Evolutionary conservation across 2,797 vertebrate species (phyloP).

Genomic region (Rhinella marina): DNA sequence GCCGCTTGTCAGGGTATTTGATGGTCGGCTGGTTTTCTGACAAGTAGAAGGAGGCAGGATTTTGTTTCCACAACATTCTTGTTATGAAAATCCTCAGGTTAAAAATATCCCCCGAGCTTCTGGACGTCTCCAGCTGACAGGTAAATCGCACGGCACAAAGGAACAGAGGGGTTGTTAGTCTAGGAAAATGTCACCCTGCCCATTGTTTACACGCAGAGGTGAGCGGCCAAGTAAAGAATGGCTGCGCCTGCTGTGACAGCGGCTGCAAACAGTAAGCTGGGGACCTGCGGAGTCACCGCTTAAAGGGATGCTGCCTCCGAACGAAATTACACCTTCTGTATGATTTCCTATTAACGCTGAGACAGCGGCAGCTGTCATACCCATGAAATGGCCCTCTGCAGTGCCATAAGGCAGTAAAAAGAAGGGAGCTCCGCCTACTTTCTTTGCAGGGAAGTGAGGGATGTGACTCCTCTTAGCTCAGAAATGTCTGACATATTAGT

Average conservation of each 20-base stretch:
- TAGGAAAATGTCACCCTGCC: slow-evolving; percentile 5
- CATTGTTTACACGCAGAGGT: neutral
- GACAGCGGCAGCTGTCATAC: neutral
- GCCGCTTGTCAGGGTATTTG: slow-evolving; percentile 16
- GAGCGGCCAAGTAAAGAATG: neutral
- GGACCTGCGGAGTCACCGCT: neutral
- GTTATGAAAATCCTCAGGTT: slow-evolving; percentile 31
- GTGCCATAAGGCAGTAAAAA: neutral
- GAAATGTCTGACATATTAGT: too few relatives aligned
- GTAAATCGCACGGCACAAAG: neutral
- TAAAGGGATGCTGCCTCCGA: neutral
- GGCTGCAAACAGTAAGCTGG: neutral
- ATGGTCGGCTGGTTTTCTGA: slow-evolving; percentile 29
- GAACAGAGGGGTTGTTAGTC: neutral
- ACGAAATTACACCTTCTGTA: neutral
- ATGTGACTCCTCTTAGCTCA: too few relatives aligned
- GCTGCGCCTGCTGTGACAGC: neutral
- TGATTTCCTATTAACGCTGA: neutral
- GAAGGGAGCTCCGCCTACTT: neutral
- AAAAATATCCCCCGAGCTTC: slow-evolving; percentile 9
- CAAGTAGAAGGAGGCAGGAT: neutral
- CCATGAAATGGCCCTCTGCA: neutral
- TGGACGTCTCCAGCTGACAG: neutral
- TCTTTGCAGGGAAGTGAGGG: neutral
- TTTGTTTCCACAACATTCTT: slow-evolving; percentile 44